phyloP scores from a whole-genome alignment of 1,140 invertebrate species.

The Palaemon carinicauda region DNA sequence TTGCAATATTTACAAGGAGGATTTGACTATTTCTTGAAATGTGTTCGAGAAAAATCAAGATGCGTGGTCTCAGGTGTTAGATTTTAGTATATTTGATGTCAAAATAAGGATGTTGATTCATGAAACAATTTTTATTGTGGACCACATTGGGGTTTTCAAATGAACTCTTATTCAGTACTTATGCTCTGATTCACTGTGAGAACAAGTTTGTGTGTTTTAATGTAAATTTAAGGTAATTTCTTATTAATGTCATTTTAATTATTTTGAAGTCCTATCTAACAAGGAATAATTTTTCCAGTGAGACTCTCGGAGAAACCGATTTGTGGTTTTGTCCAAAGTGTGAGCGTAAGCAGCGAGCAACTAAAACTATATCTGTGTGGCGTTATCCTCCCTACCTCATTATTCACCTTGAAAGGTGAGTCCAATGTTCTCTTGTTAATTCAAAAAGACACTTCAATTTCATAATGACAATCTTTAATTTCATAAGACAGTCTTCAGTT shows the following conservation, averaged over 20 bases:
- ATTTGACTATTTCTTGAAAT: no score
- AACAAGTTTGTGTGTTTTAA: no score
- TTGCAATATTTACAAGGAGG: neutral
- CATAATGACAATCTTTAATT: neutral
- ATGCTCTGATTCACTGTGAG: no score
- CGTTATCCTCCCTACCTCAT: conserved; percentile 76
- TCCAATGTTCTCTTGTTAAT: neutral
- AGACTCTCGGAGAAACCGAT: conserved; percentile 75
- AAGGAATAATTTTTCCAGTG: conserved; percentile 65
- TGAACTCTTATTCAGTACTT: no score
- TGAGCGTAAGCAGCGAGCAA: conserved; percentile 74
- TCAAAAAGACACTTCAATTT: neutral
- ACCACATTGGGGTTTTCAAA: no score
- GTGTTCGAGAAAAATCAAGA: no score
- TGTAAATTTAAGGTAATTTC: no score
- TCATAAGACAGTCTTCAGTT: neutral
- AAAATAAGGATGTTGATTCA: no score
- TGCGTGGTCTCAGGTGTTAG: no score
- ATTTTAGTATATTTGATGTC: no score
- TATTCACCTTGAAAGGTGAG: conserved; percentile 76
- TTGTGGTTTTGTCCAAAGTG: conserved; percentile 78
- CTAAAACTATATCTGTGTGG: conserved; percentile 76
- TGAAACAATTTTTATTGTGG: no score
- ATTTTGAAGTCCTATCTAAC: neutral
- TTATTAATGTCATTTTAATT: no score